Base-by-base conservation (phyloP, 2,888 invertebrate species). In the Alsophila aescularia region DNA sequence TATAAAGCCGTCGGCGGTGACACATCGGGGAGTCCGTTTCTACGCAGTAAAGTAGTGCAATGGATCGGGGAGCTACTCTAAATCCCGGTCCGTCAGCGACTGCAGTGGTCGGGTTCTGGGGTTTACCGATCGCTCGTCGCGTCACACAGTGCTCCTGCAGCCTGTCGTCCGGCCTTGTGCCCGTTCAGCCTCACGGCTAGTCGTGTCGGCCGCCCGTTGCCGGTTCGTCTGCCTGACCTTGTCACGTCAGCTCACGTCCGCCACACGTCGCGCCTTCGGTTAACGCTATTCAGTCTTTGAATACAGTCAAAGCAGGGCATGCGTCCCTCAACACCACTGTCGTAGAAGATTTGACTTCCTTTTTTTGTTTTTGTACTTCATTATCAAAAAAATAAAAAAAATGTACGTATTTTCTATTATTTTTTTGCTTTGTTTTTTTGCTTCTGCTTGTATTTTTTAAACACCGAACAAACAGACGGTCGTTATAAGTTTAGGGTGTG, bases 301-400 rank as follows among this genome's bases (percentile, higher is more conserved):
- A 66, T 62, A 52, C 52, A 49, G 52, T 49, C 41, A 35, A n/a
- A 36, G 56, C 45, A 66, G 64, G 66, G 67, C 53, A 27, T 41
- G 6, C 13, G 40, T n/a, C 62, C 69, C 72, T 70, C 70, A 70
- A 69, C 72, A 56, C 67, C 74, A 79, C 81, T 81, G 82, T n/a
- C 66, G 83, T 82, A 83, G 82, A 81, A 73, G 15, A 68, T 68
- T 75, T 73, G 82, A 83, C 82, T 81, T 75, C 64, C 73, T 74
- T 78, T 36, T 53, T 51, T 50, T 52, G 47, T 29, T 13, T 15
- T 40, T 45, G 6, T 50, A 10, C 9, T 31, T 18, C 3, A 21
- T 21, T 5, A 21, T 21, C 21, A 6, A 21, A 5, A 21, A 3
- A n/a, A n/a, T n/a, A n/a, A n/a, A n/a, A n/a, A n/a, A n/a, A n/a